phyloP scores from a whole-genome alignment of 2,113 vertebrate genomes.

The Mirza zaza region DNA sequence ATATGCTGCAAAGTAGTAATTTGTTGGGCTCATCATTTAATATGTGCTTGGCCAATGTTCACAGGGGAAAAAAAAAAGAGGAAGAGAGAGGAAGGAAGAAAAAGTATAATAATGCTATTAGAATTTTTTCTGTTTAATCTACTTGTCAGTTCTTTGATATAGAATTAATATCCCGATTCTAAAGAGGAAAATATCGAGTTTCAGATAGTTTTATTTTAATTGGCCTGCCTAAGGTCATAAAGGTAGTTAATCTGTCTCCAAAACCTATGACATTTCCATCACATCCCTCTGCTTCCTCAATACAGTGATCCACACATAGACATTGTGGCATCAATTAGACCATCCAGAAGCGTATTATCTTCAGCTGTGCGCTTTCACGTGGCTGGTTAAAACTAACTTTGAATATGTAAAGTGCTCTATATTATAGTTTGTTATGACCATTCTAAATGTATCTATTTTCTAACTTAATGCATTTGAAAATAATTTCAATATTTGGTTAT shows the following conservation, averaged over 20 bases:
- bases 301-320: neutral
- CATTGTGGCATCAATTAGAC: neutral
- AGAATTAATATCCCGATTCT: neutral
- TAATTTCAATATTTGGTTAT: neutral
- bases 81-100: neutral
- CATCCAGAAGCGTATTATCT: neutral
- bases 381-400: neutral
- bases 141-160: neutral
- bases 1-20: neutral
- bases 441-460: neutral
- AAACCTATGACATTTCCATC: neutral
- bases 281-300: neutral
- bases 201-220: neutral
- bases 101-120: neutral
- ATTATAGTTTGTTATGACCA: neutral
- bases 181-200: neutral
- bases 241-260: neutral
- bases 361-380: neutral
- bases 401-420: neutral
- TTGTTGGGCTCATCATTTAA: neutral
- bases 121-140: neutral
- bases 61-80: accelerated
- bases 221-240: neutral
- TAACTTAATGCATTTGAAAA: neutral
- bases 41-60: neutral